phyloP scores from a whole-genome alignment of 2,113 vertebrate species.

The Trinectes maculatus region DNA sequence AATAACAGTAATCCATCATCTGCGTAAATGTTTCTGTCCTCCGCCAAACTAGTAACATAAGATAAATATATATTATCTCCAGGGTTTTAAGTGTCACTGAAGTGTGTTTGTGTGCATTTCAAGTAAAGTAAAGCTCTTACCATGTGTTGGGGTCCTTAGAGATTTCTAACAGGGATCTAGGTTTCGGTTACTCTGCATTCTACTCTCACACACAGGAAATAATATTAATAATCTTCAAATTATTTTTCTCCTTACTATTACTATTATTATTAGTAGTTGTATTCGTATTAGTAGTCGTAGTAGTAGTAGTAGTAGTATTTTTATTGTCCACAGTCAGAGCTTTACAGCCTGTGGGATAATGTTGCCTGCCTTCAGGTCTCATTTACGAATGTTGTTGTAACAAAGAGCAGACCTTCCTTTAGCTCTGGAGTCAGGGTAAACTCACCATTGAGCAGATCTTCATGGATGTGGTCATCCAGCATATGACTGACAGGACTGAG shows the following conservation, averaged over 20 bases:
- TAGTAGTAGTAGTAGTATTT: too few species aligned
- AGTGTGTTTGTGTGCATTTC: conserved; percentile 47
- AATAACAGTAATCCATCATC: conserved; percentile 42
- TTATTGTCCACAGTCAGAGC: too few species aligned
- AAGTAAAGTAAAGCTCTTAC: conserved; percentile 32
- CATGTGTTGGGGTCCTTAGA: conserved; percentile 48
- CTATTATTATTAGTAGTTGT: too few species aligned
- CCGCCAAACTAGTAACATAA: conserved; percentile 8
- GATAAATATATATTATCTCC: conserved; percentile 41
- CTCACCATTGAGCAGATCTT: too few species aligned
- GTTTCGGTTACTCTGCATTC: conserved; percentile 32
- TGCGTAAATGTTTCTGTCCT: conserved; percentile 11
- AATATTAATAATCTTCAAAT: too few species aligned
- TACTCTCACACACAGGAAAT: background rate
- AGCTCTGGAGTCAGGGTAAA: background rate
- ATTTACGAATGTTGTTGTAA: background rate
- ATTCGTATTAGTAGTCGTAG: too few species aligned
- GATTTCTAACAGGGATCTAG: conserved; percentile 37
- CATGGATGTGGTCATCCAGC: too few species aligned
- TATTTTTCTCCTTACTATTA: too few species aligned
- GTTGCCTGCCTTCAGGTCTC: background rate
- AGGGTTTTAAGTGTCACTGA: conserved; percentile 40
- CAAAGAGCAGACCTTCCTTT: background rate
- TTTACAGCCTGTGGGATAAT: background rate
- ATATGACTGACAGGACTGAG: too few species aligned